A percentile compares a stretch with the other conserved stretches of the same genome.
phyloP scores from a whole-genome alignment of 1,140 invertebrate genomes.

The Pseudomyrmex sp. region DNA sequence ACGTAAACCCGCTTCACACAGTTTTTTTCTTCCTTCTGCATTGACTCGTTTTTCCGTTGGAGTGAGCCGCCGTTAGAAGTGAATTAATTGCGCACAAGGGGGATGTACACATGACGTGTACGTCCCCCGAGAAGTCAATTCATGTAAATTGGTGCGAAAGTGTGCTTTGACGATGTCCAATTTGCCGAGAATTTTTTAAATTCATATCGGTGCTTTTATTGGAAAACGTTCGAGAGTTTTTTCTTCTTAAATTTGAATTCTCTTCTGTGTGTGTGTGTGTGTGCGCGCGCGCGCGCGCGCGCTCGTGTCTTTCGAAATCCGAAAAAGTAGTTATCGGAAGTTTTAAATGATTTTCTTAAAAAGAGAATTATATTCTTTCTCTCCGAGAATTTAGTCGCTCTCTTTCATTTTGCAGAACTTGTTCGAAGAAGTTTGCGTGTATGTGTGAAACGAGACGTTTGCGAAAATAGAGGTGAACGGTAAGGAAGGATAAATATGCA shows the following conservation, averaged over 20 bases:
- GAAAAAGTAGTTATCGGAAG: neutral
- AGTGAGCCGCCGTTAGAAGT: conserved; percentile 10
- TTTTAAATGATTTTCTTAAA: neutral
- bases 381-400: no score
- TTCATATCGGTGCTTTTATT: neutral
- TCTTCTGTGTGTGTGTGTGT: no score
- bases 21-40: no score
- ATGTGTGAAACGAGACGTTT: neutral
- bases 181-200: neutral
- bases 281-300: no score
- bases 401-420: no score
- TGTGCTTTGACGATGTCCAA: neutral
- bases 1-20: neutral
- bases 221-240: neutral
- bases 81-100: conserved; percentile 16
- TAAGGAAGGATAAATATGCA: neutral
- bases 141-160: conserved; percentile 3
- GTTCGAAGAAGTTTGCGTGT: no score
- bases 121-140: neutral
- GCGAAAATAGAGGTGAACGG: neutral
- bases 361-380: no score
- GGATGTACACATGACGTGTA: neutral
- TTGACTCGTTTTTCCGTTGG: neutral
- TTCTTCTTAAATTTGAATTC: neutral
- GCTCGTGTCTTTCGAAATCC: neutral